A percentile compares a stretch with the other conserved stretches of the same genome.
These are phyloP conservation scores for Lampris megalopsis DNA, from an alignment of 2,113 vertebrate genomes.

Conservation along the genomic window DNA sequence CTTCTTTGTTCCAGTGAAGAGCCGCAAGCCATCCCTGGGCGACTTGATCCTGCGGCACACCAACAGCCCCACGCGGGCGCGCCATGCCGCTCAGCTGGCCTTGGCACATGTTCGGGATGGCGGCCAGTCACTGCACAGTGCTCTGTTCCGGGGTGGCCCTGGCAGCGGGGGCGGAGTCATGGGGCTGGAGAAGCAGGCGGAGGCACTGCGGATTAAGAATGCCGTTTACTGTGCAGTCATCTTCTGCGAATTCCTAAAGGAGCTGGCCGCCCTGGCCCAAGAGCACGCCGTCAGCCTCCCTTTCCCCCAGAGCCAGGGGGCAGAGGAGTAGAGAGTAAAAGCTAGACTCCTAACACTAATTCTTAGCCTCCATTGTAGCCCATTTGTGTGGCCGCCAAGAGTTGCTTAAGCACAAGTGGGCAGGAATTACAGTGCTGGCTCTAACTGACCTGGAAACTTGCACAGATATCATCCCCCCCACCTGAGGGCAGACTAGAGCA, in stretches of 20 bases:
- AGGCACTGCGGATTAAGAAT: slow-evolving; percentile 93
- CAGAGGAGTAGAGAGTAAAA: slow-evolving; percentile 79
- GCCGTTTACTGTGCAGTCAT: slow-evolving; percentile 95
- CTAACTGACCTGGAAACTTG: background rate
- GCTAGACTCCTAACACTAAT: background rate
- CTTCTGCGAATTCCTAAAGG: slow-evolving; percentile 97
- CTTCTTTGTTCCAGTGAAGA: slow-evolving; percentile 83
- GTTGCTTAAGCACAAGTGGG: background rate
- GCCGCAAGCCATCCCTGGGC: slow-evolving; percentile 90
- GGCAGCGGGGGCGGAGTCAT: slow-evolving; percentile 42
- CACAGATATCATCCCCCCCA: slow-evolving; percentile 16
- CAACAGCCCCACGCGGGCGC: slow-evolving; percentile 91
- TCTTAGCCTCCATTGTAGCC: background rate
- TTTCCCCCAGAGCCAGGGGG: slow-evolving; percentile 84
- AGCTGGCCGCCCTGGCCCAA: slow-evolving; percentile 94
- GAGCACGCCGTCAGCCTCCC: slow-evolving; percentile 93
- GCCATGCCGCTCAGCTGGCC: slow-evolving; percentile 87
- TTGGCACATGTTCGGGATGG: slow-evolving; percentile 90
- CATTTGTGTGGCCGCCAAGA: slow-evolving; percentile 22
- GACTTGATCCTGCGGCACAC: slow-evolving; percentile 93
- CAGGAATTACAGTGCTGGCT: background rate
- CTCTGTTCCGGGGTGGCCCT: slow-evolving; percentile 80
- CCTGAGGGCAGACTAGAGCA: slow-evolving; percentile 37
- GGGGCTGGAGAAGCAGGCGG: slow-evolving; percentile 86
- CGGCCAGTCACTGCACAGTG: slow-evolving; percentile 84